phyloP scores from a whole-genome alignment of 2,888 invertebrate genomes.

The Bimastos eiseni region DNA sequence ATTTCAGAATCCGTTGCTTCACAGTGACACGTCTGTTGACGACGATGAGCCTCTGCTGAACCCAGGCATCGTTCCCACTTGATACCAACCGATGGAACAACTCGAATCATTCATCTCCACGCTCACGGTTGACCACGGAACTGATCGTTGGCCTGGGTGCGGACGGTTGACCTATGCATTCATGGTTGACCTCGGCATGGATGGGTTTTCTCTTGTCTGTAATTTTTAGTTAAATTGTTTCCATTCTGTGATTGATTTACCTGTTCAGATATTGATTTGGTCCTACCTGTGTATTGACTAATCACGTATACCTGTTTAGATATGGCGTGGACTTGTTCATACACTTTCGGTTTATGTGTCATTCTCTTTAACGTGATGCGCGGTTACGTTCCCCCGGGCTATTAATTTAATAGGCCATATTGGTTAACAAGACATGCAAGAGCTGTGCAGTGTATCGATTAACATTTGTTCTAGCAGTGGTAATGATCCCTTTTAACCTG shows the following conservation, averaged over 20 bases:
- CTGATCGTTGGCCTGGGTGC: background rate
- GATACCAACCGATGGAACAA: background rate
- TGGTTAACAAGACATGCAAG: no score
- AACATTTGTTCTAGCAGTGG: no score
- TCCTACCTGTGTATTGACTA: background rate
- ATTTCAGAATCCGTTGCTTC: background rate
- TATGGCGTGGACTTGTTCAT: background rate
- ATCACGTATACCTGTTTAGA: background rate
- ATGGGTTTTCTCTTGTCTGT: background rate
- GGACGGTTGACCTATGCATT: background rate
- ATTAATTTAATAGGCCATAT: no score
- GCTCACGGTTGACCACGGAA: background rate
- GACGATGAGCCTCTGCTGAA: constrained; percentile 8
- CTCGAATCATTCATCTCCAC: background rate
- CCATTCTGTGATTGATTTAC: background rate
- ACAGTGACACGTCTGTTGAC: background rate
- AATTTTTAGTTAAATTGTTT: background rate
- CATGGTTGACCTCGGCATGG: background rate
- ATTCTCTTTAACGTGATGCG: no score
- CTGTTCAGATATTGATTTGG: background rate
- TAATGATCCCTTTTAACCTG: no score
- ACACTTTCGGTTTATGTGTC: no score
- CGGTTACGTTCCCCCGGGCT: no score
- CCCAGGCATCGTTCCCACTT: background rate
- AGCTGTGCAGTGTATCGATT: no score